These are phyloP conservation scores for Lepeophtheirus nordmannii DNA, from an alignment of 2,888 invertebrate species.

Conservation along the genomic window DNA sequence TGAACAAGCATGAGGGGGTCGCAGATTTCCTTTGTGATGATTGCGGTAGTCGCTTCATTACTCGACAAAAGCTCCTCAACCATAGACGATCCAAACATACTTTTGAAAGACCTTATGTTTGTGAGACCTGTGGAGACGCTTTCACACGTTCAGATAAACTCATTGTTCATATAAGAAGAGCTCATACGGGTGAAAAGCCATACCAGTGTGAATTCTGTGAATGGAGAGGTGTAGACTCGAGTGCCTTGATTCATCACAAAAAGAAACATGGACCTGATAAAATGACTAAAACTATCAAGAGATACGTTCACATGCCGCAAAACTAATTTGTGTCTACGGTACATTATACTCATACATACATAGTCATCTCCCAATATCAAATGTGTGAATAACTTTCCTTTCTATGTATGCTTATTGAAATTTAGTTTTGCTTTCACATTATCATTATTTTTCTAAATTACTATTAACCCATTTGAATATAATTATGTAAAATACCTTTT, in stretches of 20 bases:
- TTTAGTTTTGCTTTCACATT: too few species aligned
- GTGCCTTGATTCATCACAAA: slow-evolving; percentile 14
- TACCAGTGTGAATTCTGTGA: slow-evolving; percentile 16
- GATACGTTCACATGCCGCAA: not conserved
- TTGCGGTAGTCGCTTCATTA: slow-evolving; percentile 12
- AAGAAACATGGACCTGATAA: slow-evolving; percentile 17
- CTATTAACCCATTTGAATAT: too few species aligned
- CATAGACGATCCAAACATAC: slow-evolving; percentile 20
- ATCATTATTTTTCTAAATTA: too few species aligned
- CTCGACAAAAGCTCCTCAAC: slow-evolving; percentile 8
- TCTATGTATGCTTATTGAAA: too few species aligned
- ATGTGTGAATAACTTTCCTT: too few species aligned
- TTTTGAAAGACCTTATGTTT: slow-evolving; percentile 17
- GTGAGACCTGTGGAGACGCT: slow-evolving; percentile 22
- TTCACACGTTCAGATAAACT: slow-evolving; percentile 10
- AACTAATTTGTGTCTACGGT: too few species aligned
- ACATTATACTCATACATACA: too few species aligned
- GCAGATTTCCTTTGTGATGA: slow-evolving; percentile 12
- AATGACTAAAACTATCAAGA: not conserved
- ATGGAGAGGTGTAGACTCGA: slow-evolving; percentile 21
- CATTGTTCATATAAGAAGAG: slow-evolving; percentile 17
- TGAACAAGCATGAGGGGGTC: slow-evolving; percentile 8
- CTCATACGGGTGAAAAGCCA: slow-evolving; percentile 22
- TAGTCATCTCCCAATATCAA: too few species aligned
- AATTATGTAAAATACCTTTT: too few species aligned